phyloP scores from a whole-genome alignment of 1,140 invertebrate species.

The Pogonomyrmex californicus region DNA sequence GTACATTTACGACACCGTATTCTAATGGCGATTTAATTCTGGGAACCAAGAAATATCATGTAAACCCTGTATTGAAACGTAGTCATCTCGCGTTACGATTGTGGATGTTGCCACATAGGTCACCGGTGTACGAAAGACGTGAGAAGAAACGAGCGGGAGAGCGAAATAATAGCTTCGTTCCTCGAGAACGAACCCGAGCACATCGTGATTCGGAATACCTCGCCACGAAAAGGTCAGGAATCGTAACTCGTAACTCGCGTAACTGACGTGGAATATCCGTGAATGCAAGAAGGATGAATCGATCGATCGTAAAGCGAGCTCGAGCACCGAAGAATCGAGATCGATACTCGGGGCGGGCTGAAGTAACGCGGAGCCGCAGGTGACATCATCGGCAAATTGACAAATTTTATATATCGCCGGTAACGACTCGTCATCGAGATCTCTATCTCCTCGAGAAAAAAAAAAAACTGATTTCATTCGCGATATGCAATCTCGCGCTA shows the following conservation, averaged over 20 bases:
- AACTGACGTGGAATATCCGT: background rate
- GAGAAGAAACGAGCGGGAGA: constrained; percentile 75
- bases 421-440: background rate
- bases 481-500: background rate
- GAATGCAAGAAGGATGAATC: background rate
- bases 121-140: constrained; percentile 73
- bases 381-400: background rate
- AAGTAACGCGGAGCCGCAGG: background rate
- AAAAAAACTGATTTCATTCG: constrained; percentile 10
- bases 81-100: constrained; percentile 48
- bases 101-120: constrained; percentile 78
- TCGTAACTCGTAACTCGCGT: constrained; percentile 56
- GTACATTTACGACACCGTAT: background rate
- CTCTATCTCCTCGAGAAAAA: background rate
- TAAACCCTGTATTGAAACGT: constrained; percentile 45
- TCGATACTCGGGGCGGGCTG: background rate
- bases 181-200: constrained; percentile 68
- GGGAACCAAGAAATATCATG: constrained; percentile 44
- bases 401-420: background rate
- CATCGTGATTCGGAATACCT: constrained; percentile 73
- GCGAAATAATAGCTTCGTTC: constrained; percentile 69
- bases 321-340: too few species aligned
- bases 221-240: constrained; percentile 75
- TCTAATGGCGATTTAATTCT: constrained; percentile 29
- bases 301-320: background rate